Evolutionary conservation across 2,888 invertebrate genomes (phyloP).

Genomic region (Phlogophora meticulosa): DNA sequence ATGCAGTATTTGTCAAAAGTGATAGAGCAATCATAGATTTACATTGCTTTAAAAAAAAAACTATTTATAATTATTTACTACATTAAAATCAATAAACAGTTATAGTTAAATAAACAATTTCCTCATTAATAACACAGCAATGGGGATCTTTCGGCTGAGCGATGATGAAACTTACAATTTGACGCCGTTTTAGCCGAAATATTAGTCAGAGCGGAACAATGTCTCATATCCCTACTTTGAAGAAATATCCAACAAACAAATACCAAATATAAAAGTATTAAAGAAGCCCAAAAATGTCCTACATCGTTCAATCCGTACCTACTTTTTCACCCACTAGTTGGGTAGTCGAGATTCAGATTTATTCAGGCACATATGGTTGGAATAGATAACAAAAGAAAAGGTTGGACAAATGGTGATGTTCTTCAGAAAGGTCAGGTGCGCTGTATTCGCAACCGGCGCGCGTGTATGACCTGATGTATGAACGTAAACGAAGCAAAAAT

Average conservation of each 20-base stretch:
- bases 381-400: constrained; percentile 6
- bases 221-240: background rate
- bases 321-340: constrained; percentile 20
- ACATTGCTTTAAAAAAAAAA: no score
- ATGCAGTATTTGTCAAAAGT: no score
- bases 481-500: no score
- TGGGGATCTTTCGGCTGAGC: background rate
- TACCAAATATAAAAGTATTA: background rate
- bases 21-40: no score
- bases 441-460: no score
- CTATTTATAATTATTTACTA: no score
- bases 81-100: no score
- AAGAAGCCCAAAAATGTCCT: constrained; percentile 31
- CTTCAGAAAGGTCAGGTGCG: no score
- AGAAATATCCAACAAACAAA: background rate
- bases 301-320: background rate
- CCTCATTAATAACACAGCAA: no score
- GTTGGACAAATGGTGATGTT: background rate
- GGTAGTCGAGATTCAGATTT: constrained; percentile 29
- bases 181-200: background rate
- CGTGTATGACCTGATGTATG: no score
- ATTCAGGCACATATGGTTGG: constrained; percentile 18
- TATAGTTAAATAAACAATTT: no score
- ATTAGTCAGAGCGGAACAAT: background rate
- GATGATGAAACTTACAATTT: no score